phyloP scores from a whole-genome alignment of 37 sponge, comb jelly and placozoan species.

The Diacarnus erythraeanus region DNA sequence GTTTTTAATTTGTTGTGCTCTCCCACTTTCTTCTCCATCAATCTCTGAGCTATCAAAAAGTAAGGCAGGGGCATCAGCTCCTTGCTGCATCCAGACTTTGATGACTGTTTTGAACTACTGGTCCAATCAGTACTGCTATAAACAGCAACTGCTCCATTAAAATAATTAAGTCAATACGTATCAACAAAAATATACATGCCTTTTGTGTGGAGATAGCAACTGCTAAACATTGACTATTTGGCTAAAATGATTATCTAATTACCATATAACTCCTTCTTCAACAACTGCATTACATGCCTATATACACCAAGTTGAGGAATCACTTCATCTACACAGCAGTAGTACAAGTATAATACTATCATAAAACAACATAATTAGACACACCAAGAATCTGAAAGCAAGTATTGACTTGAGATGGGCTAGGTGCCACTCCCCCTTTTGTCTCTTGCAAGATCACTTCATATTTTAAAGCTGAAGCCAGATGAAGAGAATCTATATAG shows the following conservation, averaged over 20 bases:
- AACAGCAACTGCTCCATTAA: conserved; percentile 26
- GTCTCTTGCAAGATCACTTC: conserved; percentile 54
- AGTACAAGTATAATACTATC: not conserved
- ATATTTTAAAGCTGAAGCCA: conserved; percentile 59
- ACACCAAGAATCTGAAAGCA: conserved; percentile 71
- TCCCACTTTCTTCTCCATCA: conserved; percentile 38
- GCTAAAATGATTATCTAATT: not conserved
- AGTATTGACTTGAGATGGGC: conserved; percentile 17
- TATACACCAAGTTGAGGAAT: conserved; percentile 76
- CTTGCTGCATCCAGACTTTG: not conserved
- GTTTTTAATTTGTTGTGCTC: conserved; percentile 28
- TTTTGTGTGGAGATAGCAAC: not conserved
- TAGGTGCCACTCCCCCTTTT: conserved; percentile 3
- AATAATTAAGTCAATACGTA: not conserved
- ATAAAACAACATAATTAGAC: not conserved
- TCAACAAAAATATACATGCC: not conserved
- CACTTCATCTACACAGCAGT: conserved; percentile 76
- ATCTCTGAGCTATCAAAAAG: conserved; percentile 43
- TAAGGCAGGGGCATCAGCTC: conserved; percentile 38
- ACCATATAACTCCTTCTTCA: conserved; percentile 66
- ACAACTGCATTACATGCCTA: conserved; percentile 59
- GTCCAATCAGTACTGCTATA: conserved; percentile 51
- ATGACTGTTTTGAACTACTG: not conserved
- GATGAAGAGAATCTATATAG: not conserved
- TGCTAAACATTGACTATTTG: too few species aligned